Conservation (phyloP, 2,888 invertebrate genomes). For the Kryphioiulus occultus region DNA sequence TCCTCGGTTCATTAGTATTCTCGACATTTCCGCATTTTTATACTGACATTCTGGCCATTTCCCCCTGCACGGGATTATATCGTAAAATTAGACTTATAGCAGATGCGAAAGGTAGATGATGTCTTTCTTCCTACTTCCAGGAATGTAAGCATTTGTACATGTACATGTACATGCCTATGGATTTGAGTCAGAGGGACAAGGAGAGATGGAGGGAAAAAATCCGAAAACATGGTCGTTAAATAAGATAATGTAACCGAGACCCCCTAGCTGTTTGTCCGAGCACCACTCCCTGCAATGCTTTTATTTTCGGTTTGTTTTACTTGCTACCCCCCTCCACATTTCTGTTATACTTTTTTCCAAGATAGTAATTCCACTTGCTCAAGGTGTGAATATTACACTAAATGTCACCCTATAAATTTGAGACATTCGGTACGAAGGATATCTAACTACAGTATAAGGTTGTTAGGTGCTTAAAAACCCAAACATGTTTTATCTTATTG, state of each 20-base stretch:
- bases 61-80: background rate
- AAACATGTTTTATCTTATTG: no score
- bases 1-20: background rate
- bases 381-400: background rate
- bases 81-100: slow-evolving; percentile 38
- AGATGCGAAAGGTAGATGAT: slow-evolving; percentile 36
- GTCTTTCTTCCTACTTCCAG: slow-evolving; percentile 1
- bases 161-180: no score
- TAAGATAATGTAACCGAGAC: background rate
- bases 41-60: slow-evolving; percentile 24
- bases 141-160: background rate
- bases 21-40: slow-evolving; percentile 31
- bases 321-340: background rate
- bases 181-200: background rate
- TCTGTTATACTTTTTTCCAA: background rate
- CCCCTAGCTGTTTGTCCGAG: slow-evolving; percentile 30
- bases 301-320: background rate
- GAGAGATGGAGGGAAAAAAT: background rate
- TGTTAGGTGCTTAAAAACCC: no score
- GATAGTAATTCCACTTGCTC: background rate
- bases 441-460: no score
- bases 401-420: background rate
- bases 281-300: slow-evolving; percentile 20
- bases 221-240: slow-evolving; percentile 28
- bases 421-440: background rate